These are phyloP conservation scores for Dinocampus coccinellae DNA, from an alignment of 2,888 invertebrate genomes.

Conservation along the genomic window DNA sequence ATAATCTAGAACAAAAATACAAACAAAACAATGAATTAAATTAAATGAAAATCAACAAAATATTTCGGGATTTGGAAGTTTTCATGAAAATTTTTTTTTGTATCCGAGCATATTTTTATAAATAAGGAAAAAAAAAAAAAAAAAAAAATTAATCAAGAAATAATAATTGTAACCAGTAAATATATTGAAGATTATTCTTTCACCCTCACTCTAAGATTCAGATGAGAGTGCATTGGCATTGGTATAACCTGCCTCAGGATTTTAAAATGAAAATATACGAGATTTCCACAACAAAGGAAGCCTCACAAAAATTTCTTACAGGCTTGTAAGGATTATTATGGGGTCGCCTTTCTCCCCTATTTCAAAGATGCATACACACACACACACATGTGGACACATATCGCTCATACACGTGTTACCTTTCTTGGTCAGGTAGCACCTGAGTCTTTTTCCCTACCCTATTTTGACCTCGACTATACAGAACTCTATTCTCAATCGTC, in stretches of 20 bases:
- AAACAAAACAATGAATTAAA: conserved; percentile 19
- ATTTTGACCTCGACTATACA: conserved; percentile 30
- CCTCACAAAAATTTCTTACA: conserved; percentile 54
- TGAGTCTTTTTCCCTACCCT: conserved; percentile 50
- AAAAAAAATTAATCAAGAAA: too few relatives aligned
- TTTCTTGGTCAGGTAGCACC: conserved; percentile 61
- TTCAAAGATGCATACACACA: conserved; percentile 2
- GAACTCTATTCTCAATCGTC: conserved; percentile 19
- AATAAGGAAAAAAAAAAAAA: conserved; percentile 9
- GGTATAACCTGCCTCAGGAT: conserved; percentile 23
- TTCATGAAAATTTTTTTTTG: background rate
- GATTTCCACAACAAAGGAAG: conserved; percentile 62
- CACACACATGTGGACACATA: background rate
- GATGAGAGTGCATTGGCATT: conserved; percentile 14
- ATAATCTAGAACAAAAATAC: conserved; percentile 55
- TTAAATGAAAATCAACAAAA: too few relatives aligned
- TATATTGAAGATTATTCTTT: background rate
- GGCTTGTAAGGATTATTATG: conserved; percentile 26
- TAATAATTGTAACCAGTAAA: conserved; percentile 5
- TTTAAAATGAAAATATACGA: conserved; percentile 49
- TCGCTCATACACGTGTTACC: conserved; percentile 36
- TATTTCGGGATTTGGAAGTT: too few relatives aligned
- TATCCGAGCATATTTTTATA: background rate
- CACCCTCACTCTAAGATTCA: conserved; percentile 19
- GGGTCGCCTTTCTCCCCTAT: background rate